phyloP scores from a whole-genome alignment of 2,113 vertebrate species.

The Strix uralensis region DNA sequence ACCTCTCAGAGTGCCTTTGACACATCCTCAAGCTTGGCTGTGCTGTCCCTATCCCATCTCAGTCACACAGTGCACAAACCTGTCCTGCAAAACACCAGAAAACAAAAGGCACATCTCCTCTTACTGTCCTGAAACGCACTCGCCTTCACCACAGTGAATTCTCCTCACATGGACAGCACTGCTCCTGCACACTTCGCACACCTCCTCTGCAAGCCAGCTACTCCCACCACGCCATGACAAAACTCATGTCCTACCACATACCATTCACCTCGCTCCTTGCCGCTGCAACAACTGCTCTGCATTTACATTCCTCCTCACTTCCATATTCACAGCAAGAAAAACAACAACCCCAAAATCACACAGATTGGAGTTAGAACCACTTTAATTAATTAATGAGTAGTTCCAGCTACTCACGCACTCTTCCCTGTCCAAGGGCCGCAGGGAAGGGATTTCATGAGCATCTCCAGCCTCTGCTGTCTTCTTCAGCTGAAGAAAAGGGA shows the following conservation, averaged over 20 bases:
- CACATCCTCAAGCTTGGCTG: background rate
- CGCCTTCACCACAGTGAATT: rapidly evolving
- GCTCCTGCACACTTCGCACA: rapidly evolving
- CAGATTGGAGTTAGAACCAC: rapidly evolving
- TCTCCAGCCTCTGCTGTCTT: background rate
- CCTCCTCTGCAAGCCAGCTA: background rate
- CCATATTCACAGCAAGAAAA: background rate
- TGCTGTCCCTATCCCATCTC: background rate
- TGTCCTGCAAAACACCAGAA: background rate
- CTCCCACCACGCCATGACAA: rapidly evolving
- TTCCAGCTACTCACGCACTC: background rate
- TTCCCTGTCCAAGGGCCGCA: background rate
- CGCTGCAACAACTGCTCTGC: background rate
- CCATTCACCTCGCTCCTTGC: rapidly evolving
- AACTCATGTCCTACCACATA: rapidly evolving
- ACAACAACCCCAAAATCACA: background rate
- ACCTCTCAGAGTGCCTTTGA: background rate
- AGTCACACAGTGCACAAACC: background rate
- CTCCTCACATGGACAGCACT: rapidly evolving
- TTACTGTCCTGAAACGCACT: rapidly evolving
- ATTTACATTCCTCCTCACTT: background rate
- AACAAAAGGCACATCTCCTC: background rate
- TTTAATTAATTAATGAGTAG: background rate
- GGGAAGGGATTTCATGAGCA: rapidly evolving
- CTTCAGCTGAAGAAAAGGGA: background rate